phyloP scores from a whole-genome alignment of 2,888 invertebrate species.

The Drosophila formosana region DNA sequence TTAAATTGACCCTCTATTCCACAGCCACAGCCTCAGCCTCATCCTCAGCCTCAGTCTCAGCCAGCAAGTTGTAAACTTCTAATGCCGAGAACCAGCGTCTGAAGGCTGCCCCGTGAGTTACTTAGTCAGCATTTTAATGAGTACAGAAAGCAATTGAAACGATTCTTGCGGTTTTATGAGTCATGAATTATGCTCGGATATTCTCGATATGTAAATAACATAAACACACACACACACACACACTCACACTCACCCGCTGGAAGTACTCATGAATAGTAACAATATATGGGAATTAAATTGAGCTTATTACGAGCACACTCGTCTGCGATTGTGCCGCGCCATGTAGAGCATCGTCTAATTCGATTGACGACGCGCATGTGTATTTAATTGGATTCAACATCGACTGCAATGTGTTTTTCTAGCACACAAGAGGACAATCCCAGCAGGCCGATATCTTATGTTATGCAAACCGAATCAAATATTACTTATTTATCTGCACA shows the following conservation, averaged over 20 bases:
- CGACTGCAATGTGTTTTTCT: conserved; percentile 3
- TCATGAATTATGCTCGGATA: conserved; percentile 26
- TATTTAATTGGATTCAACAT: conserved; percentile 16
- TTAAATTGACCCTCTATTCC: conserved; percentile 33
- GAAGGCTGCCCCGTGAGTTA: not conserved
- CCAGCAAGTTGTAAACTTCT: conserved; percentile 31
- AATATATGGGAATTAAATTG: conserved; percentile 15
- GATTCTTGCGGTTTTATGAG: conserved; percentile 40
- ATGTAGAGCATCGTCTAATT: conserved; percentile 1
- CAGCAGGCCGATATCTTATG: not conserved
- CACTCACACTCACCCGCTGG: not conserved
- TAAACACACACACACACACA: conserved; percentile 10
- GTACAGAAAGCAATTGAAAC: conserved; percentile 28
- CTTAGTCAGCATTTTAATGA: conserved; percentile 31
- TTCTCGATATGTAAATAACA: conserved; percentile 21
- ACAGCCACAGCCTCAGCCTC: not conserved
- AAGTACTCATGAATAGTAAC: not conserved
- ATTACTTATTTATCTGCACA: not conserved
- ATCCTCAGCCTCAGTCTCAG: too few species aligned
- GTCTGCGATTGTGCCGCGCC: not conserved
- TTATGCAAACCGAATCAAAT: not conserved
- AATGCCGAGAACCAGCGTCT: conserved; percentile 11
- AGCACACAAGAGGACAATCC: not conserved
- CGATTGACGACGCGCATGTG: conserved; percentile 18
- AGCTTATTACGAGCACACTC: conserved; percentile 13